phyloP scores from a whole-genome alignment of 2,113 vertebrate genomes.

The Spea multiplicata region DNA sequence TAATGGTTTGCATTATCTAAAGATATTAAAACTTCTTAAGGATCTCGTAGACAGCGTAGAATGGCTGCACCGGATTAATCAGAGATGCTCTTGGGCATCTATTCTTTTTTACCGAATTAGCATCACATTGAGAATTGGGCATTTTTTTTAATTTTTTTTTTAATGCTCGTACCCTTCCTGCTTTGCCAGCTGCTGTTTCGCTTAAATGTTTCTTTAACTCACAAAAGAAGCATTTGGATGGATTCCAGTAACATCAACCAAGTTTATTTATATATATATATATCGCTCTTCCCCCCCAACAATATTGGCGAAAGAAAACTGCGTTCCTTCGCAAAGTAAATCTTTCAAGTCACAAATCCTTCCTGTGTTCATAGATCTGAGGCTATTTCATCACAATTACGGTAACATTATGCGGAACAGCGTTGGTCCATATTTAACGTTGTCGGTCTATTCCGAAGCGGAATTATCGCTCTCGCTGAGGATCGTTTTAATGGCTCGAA shows the following conservation, averaged over 20 bases:
- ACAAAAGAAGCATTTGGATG: constrained; percentile 21
- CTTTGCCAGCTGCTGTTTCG: constrained; percentile 27
- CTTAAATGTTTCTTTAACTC: constrained; percentile 1
- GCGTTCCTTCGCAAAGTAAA: too few species aligned
- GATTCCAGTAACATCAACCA: constrained; percentile 5
- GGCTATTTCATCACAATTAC: too few species aligned
- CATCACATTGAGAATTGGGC: constrained; percentile 22
- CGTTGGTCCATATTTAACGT: too few species aligned
- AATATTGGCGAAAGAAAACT: too few species aligned
- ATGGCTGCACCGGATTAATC: constrained; percentile 60
- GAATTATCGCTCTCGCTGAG: too few species aligned
- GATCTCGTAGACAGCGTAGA: constrained; percentile 52
- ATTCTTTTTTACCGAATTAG: constrained; percentile 55
- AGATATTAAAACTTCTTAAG: constrained; percentile 52
- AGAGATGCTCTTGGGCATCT: constrained; percentile 49
- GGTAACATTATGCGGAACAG: too few species aligned
- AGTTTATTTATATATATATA: neutral
- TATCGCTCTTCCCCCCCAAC: too few species aligned
- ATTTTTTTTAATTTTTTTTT: neutral
- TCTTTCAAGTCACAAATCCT: too few species aligned
- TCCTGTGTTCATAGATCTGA: too few species aligned
- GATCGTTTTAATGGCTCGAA: too few species aligned
- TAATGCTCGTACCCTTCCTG: constrained; percentile 19
- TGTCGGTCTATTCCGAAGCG: too few species aligned
- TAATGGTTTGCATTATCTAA: constrained; percentile 59